Percentiles rank a stretch among this genome's conserved stretches.
Conservation (phyloP, 2,888 invertebrate species). For the Nymphalis urticae region DNA sequence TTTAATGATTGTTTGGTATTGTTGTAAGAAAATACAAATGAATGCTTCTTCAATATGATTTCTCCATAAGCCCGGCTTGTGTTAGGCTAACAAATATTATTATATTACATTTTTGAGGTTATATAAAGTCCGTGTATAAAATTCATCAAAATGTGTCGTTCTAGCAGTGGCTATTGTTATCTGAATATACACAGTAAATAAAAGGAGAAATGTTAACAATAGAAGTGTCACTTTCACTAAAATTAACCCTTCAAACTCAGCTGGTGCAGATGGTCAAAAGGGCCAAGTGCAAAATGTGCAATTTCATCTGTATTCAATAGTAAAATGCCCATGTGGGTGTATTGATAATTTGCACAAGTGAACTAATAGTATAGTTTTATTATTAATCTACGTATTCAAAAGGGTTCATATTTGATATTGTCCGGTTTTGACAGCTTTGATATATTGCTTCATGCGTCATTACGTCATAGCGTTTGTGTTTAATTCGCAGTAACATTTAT, state of each 20-base stretch:
- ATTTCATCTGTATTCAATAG: slow-evolving; percentile 45
- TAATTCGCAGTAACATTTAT: neutral
- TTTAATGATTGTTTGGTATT: no score
- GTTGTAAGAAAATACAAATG: no score
- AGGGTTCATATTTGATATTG: slow-evolving; percentile 56
- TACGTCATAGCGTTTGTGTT: slow-evolving; percentile 22
- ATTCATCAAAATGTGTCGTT: no score
- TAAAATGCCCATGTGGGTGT: slow-evolving; percentile 49
- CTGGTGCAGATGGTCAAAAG: slow-evolving; percentile 56
- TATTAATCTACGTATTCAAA: slow-evolving; percentile 40
- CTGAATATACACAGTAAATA: no score
- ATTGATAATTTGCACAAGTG: slow-evolving; percentile 44
- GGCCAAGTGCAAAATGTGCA: slow-evolving; percentile 54
- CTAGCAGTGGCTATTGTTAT: no score
- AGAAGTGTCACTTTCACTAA: slow-evolving; percentile 47
- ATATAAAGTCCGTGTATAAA: no score
- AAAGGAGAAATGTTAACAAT: slow-evolving; percentile 7
- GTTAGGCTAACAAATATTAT: neutral
- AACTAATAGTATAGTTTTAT: slow-evolving; percentile 28
- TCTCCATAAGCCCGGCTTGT: no score
- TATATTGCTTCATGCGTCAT: slow-evolving; percentile 35
- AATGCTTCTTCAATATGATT: no score
- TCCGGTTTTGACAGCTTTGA: slow-evolving; percentile 44
- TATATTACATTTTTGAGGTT: no score
- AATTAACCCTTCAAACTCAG: slow-evolving; percentile 51